Evolutionary conservation across 2,113 vertebrate species (phyloP), one percentile per base, ranked within the genome.

Genomic region (Microtus oregoni): DNA sequence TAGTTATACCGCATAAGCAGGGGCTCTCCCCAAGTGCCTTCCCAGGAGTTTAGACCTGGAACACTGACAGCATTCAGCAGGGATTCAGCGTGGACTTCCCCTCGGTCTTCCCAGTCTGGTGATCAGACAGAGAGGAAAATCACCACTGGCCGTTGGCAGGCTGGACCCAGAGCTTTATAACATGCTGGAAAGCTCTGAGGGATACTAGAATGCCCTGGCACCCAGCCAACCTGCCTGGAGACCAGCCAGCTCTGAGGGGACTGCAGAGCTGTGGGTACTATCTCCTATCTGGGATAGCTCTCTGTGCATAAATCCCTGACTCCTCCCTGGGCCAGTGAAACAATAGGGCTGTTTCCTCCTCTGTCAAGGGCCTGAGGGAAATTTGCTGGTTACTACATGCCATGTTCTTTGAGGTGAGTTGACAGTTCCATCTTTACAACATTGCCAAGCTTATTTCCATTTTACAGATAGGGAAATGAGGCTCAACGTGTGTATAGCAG

Each of bases 81-180:
- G 75, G 92, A 67, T 52, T 22, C 55, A 26, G 92, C 73, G 55
- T 88, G 94, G 67, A 67, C 68, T 92, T 87, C 79, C 85, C 81
- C 50, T 92, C 75, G 55, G 61, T 78, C 28, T 50, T 90, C n/a
- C 38, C 4, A 47, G 75, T 50, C 52, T 77, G 90, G 79, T 10
- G 24, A 61, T 90, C 96, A 95, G 90, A 79, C 44, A 61, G 68
- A 94, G 65, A 86, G 85, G 72, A 97, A 82, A 97, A 94, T 89
- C 96, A 81, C 75, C 35, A n/a, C 90, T 8, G 0, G 12, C 24
- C 58, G 52, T 85, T 86, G 86, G 89, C 77, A 77, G 15, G 15
- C 14, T 14, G 32, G 38, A 50, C 44, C 32, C 22, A 15, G 86
- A 65, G 86, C 94, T 97, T 50, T 97, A 85, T 82, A 95, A 91